These are phyloP conservation scores for Pecten maximus DNA, from an alignment of 2,888 invertebrate species.

Conservation along the genomic window DNA sequence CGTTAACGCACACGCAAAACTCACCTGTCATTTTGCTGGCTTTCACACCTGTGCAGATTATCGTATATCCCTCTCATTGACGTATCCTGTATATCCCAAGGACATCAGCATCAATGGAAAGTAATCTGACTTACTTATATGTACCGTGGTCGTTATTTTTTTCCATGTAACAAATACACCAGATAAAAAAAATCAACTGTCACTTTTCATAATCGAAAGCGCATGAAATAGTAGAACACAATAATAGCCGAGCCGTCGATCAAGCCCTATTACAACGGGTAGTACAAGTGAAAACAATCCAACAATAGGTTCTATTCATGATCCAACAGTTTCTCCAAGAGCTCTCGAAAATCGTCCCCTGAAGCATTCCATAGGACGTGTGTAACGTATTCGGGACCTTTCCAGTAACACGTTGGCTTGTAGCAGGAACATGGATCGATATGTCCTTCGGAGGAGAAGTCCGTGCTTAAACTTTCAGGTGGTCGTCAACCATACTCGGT, in stretches of 20 bases:
- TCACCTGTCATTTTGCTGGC: slow-evolving; percentile 19
- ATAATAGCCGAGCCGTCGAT: neutral
- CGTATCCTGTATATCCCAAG: neutral
- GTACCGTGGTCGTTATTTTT: neutral
- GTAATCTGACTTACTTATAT: neutral
- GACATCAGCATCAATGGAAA: neutral
- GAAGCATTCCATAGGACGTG: neutral
- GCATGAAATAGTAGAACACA: neutral
- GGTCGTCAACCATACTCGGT: neutral
- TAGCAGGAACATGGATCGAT: neutral
- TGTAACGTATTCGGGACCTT: neutral
- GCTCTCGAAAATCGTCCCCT: neutral
- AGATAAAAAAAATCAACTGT: neutral
- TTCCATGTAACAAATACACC: neutral
- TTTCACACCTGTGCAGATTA: neutral
- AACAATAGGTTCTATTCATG: neutral
- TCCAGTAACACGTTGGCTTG: neutral
- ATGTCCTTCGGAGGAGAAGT: neutral
- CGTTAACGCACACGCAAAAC: neutral
- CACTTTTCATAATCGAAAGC: neutral
- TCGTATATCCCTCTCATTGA: neutral
- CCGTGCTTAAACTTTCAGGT: slow-evolving; percentile 6
- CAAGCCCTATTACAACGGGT: neutral
- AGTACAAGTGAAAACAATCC: neutral
- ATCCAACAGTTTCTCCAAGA: neutral